Conservation (phyloP, 2,113 vertebrate genomes). For the Neolamprologus kungweensis region DNA sequence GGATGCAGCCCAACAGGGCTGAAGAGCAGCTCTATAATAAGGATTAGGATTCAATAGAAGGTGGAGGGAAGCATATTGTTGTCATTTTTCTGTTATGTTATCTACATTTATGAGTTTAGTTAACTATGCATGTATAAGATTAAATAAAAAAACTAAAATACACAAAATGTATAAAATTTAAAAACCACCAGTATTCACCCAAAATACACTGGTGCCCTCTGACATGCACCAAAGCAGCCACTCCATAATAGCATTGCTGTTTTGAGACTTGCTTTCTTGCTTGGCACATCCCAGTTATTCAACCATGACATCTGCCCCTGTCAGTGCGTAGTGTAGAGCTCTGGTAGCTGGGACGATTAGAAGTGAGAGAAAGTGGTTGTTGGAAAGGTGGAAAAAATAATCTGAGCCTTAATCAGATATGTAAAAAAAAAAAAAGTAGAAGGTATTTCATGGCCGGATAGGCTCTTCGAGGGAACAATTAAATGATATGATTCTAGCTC, state of each 20-base stretch:
- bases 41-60: background rate
- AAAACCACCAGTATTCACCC: background rate
- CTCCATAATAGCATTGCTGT: background rate
- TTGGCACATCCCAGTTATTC: slow-evolving; percentile 9
- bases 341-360: slow-evolving; percentile 8
- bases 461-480: background rate
- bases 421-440: background rate
- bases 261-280: background rate
- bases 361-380: background rate
- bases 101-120: background rate
- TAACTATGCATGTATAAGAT: background rate
- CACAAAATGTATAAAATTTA: background rate
- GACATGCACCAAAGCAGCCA: background rate
- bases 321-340: background rate
- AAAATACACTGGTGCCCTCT: background rate
- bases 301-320: slow-evolving; percentile 5
- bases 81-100: background rate
- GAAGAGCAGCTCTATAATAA: background rate
- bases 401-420: background rate
- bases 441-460: background rate
- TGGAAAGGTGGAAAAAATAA: background rate
- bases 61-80: background rate
- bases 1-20: background rate
- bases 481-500: background rate
- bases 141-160: background rate